These are phyloP conservation scores for Paracentrotus lividus DNA, from an alignment of 53 echinoderm and acorn worm species.

Conservation along the genomic window DNA sequence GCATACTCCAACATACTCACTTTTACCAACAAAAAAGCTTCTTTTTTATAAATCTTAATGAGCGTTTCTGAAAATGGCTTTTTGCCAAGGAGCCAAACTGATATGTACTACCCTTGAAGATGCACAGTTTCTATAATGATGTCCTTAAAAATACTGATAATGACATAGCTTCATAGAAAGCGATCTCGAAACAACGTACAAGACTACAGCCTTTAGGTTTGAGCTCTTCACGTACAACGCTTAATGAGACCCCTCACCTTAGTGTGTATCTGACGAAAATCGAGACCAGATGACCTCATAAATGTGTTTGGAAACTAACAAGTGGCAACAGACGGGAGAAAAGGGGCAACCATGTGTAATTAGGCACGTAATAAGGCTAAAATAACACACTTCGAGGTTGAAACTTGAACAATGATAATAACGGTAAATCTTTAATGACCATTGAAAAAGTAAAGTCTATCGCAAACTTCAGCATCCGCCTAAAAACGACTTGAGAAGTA, in stretches of 20 bases:
- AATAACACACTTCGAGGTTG: not conserved
- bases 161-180: not conserved
- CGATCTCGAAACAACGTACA: not conserved
- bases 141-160: not conserved
- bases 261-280: not conserved
- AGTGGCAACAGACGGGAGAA: not conserved
- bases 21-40: no score
- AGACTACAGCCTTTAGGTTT: not conserved
- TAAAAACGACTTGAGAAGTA: no score
- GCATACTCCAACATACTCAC: no score
- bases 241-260: not conserved
- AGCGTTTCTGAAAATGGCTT: not conserved
- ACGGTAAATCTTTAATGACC: not conserved
- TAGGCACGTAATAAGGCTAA: not conserved
- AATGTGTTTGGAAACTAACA: not conserved
- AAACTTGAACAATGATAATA: not conserved
- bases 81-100: not conserved
- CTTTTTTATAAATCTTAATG: not conserved
- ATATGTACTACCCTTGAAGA: not conserved
- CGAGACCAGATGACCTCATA: not conserved
- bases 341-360: not conserved
- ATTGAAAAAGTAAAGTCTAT: not conserved
- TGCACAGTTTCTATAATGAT: not conserved
- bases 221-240: not conserved
- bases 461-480: not conserved